Evolutionary conservation across 2,888 invertebrate genomes (phyloP).

Genomic region (Nomada hirtipes): DNA sequence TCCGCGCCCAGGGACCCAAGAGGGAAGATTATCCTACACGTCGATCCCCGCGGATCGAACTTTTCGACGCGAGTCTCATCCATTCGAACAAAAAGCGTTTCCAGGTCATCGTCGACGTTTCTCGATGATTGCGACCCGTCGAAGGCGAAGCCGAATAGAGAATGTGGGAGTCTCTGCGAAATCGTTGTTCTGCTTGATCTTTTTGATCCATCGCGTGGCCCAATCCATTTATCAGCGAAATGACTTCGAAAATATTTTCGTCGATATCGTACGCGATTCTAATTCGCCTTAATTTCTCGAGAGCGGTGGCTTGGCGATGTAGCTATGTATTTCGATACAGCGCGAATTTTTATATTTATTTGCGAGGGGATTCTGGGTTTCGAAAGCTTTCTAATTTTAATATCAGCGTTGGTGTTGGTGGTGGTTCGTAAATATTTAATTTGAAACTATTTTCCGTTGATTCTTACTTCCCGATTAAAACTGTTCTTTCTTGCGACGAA

Average conservation of each 20-base stretch:
- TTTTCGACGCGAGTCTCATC: slow-evolving; percentile 22
- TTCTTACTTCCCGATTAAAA: too few species aligned
- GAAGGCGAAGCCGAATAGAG: not conserved
- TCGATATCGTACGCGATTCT: not conserved
- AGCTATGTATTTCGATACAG: too few species aligned
- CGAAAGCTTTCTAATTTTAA: too few species aligned
- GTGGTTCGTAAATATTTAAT: too few species aligned
- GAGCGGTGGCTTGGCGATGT: not conserved
- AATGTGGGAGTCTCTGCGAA: slow-evolving; percentile 21
- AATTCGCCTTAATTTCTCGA: not conserved
- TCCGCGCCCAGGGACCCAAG: slow-evolving; percentile 6
- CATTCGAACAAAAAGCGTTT: slow-evolving; percentile 49
- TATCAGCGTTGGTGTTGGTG: too few species aligned
- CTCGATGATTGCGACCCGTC: slow-evolving; percentile 36
- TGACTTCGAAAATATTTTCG: not conserved
- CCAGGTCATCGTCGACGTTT: slow-evolving; percentile 55
- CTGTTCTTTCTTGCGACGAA: too few species aligned
- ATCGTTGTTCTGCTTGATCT: slow-evolving; percentile 25
- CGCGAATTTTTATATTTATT: too few species aligned
- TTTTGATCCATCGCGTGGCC: slow-evolving; percentile 59
- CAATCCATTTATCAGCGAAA: slow-evolving; percentile 47
- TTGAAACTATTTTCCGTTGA: too few species aligned
- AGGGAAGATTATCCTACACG: slow-evolving; percentile 32
- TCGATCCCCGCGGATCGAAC: slow-evolving; percentile 39
- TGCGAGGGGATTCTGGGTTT: too few species aligned